Percentiles rank a stretch among this genome's conserved stretches.
Evolutionary conservation across 2,888 invertebrate species (phyloP).

Genomic region (Orthosia incerta): DNA sequence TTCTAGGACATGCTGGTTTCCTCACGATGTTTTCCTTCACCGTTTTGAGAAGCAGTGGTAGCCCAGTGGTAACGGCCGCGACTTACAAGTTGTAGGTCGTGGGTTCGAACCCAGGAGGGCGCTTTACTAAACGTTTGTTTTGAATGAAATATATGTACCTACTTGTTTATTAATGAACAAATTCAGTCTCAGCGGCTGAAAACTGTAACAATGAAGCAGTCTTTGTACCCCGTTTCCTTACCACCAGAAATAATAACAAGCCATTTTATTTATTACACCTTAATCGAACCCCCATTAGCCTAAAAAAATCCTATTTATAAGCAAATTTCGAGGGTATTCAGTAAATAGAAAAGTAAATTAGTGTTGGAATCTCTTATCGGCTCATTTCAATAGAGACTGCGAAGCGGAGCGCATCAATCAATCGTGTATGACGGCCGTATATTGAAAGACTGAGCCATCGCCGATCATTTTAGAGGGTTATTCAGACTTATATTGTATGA

Average conservation of each 20-base stretch:
- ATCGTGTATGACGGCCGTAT: conserved; percentile 72
- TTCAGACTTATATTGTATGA: conserved; percentile 6
- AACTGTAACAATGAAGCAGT: background rate
- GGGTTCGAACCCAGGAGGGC: no score
- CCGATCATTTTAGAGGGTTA: conserved; percentile 48
- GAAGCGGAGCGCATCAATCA: conserved; percentile 76
- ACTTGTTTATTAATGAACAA: no score
- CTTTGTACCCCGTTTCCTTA: no score
- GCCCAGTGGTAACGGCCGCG: no score
- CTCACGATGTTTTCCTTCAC: no score
- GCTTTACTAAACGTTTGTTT: no score
- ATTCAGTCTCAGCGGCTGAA: background rate
- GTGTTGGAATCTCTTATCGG: conserved; percentile 74
- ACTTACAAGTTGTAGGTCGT: no score
- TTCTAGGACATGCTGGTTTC: no score
- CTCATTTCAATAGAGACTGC: conserved; percentile 64
- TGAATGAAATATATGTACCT: no score
- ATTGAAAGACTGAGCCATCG: conserved; percentile 71
- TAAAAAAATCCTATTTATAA: conserved; percentile 65
- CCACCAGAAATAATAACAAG: conserved; percentile 5
- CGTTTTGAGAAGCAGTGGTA: no score
- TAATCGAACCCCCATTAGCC: conserved; percentile 52
- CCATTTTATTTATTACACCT: conserved; percentile 7
- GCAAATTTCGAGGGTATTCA: conserved; percentile 65
- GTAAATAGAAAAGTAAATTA: conserved; percentile 74